These are phyloP conservation scores for Synchiropus splendidus DNA, from an alignment of 2,113 vertebrate species.

Conservation along the genomic window DNA sequence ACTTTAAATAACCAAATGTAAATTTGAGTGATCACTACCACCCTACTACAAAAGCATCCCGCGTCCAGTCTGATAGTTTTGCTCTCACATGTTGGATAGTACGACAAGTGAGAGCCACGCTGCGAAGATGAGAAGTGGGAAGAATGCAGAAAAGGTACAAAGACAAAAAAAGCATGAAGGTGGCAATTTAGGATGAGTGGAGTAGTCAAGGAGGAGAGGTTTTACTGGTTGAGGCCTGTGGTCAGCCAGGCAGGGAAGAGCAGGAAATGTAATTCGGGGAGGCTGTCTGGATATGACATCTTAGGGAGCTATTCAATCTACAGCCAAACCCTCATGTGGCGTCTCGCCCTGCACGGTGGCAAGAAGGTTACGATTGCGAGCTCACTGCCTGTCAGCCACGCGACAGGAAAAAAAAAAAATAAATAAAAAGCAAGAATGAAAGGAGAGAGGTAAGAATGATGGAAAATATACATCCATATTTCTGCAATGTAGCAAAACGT, in stretches of 20 bases:
- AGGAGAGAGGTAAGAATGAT: neutral
- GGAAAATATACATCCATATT: neutral
- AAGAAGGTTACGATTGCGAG: slow-evolving; percentile 59
- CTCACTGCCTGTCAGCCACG: slow-evolving; percentile 57
- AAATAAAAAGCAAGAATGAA: neutral
- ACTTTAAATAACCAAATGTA: no score
- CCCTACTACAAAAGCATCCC: no score
- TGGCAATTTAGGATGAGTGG: slow-evolving; percentile 3
- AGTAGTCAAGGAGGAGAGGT: slow-evolving; percentile 19
- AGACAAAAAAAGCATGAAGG: slow-evolving; percentile 4
- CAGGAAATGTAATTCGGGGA: slow-evolving; percentile 62
- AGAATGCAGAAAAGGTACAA: slow-evolving; percentile 3
- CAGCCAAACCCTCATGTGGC: slow-evolving; percentile 59
- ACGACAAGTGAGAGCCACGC: slow-evolving; percentile 37
- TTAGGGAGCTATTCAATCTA: slow-evolving; percentile 63
- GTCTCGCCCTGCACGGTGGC: slow-evolving; percentile 54
- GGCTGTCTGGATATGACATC: slow-evolving; percentile 62
- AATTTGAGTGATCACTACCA: no score
- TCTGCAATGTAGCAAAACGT: slow-evolving; percentile 5
- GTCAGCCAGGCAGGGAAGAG: slow-evolving; percentile 56
- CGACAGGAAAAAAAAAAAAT: slow-evolving; percentile 1
- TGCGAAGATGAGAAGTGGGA: no score
- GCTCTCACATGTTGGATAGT: slow-evolving; percentile 35
- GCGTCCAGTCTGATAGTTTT: slow-evolving; percentile 50
- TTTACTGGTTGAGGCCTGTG: slow-evolving; percentile 45